Conservation (phyloP, 2,888 invertebrate genomes). For the Abscondita cerata region DNA sequence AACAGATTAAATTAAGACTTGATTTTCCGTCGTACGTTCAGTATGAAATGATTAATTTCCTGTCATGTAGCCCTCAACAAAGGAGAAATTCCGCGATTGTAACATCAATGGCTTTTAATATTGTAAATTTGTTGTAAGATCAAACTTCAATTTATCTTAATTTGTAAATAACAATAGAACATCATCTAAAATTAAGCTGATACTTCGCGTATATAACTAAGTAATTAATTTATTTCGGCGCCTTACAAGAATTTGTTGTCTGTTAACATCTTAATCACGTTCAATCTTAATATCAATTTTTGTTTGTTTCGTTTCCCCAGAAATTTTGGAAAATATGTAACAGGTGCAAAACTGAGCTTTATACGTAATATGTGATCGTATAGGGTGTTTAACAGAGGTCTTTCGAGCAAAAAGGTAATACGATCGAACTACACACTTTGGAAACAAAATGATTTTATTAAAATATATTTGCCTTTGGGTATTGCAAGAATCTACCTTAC, state of each 20-base stretch:
- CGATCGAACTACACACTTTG: neutral
- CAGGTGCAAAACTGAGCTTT: slow-evolving; percentile 21
- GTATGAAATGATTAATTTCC: slow-evolving; percentile 24
- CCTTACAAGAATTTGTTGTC: neutral
- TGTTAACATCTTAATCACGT: neutral
- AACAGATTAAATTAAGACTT: slow-evolving; percentile 3
- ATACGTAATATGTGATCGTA: slow-evolving; percentile 19
- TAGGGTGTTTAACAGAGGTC: slow-evolving; percentile 14
- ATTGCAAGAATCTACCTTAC: no score
- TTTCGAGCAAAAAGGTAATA: slow-evolving; percentile 7
- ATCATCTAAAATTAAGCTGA: slow-evolving; percentile 1
- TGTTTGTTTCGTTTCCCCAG: neutral
- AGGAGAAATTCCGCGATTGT: slow-evolving; percentile 8
- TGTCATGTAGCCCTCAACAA: slow-evolving; percentile 22
- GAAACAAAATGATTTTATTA: neutral
- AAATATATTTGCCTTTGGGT: neutral
- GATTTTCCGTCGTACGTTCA: neutral
- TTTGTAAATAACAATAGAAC: slow-evolving; percentile 12
- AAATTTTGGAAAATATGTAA: slow-evolving; percentile 15
- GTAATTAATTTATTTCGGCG: slow-evolving; percentile 11
- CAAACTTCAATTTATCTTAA: slow-evolving; percentile 15
- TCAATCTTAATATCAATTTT: neutral
- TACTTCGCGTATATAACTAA: slow-evolving; percentile 1
- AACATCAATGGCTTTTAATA: slow-evolving; percentile 12
- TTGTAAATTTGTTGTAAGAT: slow-evolving; percentile 16